Conservation (phyloP, 2,797 vertebrate species). For the Podarcis siculus region DNA sequence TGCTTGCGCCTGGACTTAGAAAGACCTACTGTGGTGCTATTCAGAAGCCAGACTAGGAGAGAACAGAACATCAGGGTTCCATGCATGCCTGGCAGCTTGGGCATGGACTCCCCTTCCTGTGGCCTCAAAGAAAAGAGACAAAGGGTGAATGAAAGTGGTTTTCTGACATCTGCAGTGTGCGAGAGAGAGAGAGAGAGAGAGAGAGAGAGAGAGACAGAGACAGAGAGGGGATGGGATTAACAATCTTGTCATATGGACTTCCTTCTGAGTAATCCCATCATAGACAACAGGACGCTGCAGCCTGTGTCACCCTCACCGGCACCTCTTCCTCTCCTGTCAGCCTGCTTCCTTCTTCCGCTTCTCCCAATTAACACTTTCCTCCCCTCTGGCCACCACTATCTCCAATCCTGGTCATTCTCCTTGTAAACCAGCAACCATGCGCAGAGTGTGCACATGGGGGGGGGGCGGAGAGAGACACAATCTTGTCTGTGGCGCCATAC, state of each 20-base stretch:
- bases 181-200: background rate
- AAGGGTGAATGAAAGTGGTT: background rate
- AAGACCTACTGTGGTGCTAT: constrained; percentile 19
- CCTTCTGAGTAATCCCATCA: background rate
- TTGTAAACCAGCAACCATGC: background rate
- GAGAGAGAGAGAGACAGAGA: background rate
- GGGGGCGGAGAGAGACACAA: too few species aligned
- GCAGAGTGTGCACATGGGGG: too few species aligned
- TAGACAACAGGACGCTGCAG: background rate
- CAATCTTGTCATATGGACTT: background rate
- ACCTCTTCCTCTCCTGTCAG: background rate
- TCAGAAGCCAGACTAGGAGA: background rate
- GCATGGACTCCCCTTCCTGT: background rate
- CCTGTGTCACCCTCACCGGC: background rate
- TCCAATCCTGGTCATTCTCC: background rate
- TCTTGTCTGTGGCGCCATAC: too few species aligned
- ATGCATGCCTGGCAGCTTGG: background rate
- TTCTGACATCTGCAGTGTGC: too few species aligned
- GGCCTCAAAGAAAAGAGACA: background rate
- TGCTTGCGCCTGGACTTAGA: constrained; percentile 7
- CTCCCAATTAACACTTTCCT: background rate
- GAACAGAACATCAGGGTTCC: constrained; percentile 9
- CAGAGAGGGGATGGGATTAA: background rate
- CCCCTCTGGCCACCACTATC: background rate
- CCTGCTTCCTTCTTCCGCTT: background rate